A percentile compares a stretch with the other conserved stretches of the same genome.
Conservation (phyloP, 2,888 invertebrate genomes). For the Camponotus fellah region DNA sequence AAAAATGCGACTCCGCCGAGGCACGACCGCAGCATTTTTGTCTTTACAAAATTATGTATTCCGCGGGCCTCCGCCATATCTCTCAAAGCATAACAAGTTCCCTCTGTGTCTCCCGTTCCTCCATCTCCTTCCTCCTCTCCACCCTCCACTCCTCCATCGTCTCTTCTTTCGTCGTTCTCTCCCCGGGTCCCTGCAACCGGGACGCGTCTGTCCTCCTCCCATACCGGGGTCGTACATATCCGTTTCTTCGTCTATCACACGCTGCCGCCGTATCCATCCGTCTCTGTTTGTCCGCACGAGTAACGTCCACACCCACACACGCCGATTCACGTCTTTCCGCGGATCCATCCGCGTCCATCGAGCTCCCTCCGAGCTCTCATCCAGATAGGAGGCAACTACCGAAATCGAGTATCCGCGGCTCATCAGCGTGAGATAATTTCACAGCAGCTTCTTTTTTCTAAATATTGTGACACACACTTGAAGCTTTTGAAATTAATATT, state of each 20-base stretch:
- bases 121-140: conserved; percentile 54
- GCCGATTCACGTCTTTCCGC: conserved; percentile 67
- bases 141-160: conserved; percentile 53
- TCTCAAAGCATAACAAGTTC: conserved; percentile 86
- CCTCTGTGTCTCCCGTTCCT: conserved; percentile 79
- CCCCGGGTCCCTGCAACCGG: conserved; percentile 65
- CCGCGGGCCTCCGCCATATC: conserved; percentile 85
- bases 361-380: conserved; percentile 63
- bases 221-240: conserved; percentile 58
- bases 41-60: conserved; percentile 86
- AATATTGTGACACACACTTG: neutral
- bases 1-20: conserved; percentile 84
- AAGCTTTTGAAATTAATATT: conserved; percentile 19
- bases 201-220: conserved; percentile 65
- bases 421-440: conserved; percentile 64
- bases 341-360: conserved; percentile 73
- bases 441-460: conserved; percentile 9
- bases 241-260: conserved; percentile 65
- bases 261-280: conserved; percentile 64
- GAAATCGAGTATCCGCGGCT: conserved; percentile 71
- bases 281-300: conserved; percentile 64
- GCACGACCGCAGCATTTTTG: conserved; percentile 86
- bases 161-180: conserved; percentile 63
- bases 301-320: conserved; percentile 59
- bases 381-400: conserved; percentile 68